A percentile compares a stretch with the other conserved stretches of the same genome.
phyloP scores from a whole-genome alignment of 2,888 invertebrate species.

The Adineta ricciae region DNA sequence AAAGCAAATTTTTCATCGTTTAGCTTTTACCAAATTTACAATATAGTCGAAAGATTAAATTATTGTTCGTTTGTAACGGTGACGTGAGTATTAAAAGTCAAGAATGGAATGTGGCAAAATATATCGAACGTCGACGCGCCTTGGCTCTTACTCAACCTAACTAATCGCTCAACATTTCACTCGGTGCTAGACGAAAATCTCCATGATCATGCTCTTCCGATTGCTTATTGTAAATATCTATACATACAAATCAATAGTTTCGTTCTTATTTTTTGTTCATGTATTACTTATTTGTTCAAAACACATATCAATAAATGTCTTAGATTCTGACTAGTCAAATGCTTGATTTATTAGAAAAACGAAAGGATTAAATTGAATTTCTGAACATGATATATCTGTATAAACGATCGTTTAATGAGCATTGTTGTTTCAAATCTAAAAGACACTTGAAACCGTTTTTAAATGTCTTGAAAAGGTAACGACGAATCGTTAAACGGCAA shows the following conservation, averaged over 20 bases:
- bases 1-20: not conserved
- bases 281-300: not conserved
- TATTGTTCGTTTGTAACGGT: slow-evolving; percentile 18
- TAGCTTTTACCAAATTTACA: slow-evolving; percentile 11
- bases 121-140: not conserved
- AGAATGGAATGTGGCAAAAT: not conserved
- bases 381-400: not conserved
- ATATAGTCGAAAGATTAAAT: slow-evolving; percentile 21
- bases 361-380: not conserved
- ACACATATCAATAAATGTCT: not conserved
- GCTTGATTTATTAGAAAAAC: not conserved
- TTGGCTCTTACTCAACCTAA: not conserved
- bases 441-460: not conserved
- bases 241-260: not conserved
- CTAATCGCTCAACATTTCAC: not conserved
- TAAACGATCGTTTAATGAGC: not conserved
- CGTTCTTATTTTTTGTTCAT: not conserved
- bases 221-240: not conserved
- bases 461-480: not conserved
- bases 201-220: not conserved
- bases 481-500: not conserved
- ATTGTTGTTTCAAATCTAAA: not conserved
- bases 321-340: not conserved
- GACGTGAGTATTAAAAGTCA: slow-evolving; percentile 5
- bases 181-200: not conserved